Percentiles rank a stretch among this genome's conserved stretches.
Conservation (phyloP, 2,888 invertebrate species). For the Cephonodes hylas region DNA sequence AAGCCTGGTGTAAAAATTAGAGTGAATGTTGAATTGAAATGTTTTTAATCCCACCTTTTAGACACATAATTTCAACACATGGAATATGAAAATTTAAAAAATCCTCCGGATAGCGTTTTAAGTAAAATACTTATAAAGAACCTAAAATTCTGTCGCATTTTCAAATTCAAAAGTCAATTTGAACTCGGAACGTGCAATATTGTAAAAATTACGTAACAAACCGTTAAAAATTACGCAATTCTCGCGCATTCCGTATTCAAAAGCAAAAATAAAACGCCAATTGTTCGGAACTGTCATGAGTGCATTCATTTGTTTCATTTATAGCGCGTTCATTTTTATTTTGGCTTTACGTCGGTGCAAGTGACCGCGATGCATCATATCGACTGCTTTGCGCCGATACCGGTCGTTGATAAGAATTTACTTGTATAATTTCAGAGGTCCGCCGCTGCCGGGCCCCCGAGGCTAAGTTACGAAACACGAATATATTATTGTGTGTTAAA, state of each 20-base stretch:
- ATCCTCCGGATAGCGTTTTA: neutral
- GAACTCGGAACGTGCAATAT: neutral
- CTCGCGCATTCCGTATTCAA: neutral
- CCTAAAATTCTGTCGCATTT: neutral
- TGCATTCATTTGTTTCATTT: neutral
- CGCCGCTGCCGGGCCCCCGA: conserved; percentile 22
- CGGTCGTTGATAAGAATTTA: conserved; percentile 15
- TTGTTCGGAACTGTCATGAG: neutral
- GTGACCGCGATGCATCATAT: conserved; percentile 6
- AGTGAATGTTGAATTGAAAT: too few species aligned
- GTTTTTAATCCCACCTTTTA: too few species aligned
- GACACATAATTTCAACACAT: too few species aligned
- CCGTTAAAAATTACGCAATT: neutral
- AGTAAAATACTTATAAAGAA: neutral
- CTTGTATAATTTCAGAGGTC: conserved; percentile 26
- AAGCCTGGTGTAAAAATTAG: neutral
- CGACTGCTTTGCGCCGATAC: conserved; percentile 9
- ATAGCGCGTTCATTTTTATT: neutral
- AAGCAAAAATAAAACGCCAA: neutral
- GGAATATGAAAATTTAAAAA: too few species aligned
- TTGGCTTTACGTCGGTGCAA: neutral
- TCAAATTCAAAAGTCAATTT: neutral
- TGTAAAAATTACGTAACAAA: neutral
- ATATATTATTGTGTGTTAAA: conserved; percentile 10
- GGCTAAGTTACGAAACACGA: conserved; percentile 22